Percentiles rank a stretch among this genome's conserved stretches.
These are phyloP conservation scores for Cheirogaleus medius DNA, from an alignment of 2,113 vertebrate genomes.

Conservation along the genomic window DNA sequence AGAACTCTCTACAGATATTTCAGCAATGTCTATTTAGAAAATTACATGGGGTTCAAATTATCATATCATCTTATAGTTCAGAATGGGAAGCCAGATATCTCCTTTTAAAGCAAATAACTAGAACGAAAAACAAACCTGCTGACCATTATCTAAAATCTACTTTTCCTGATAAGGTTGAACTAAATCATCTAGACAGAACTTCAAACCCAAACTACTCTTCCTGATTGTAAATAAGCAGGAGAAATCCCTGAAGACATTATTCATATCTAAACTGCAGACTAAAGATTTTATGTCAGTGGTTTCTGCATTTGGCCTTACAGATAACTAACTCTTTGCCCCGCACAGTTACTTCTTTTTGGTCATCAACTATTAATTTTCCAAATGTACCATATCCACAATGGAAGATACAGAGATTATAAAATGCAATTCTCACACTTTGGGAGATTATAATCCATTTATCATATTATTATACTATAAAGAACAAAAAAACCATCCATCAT, in stretches of 20 bases:
- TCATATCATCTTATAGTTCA: neutral
- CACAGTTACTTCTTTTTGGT: neutral
- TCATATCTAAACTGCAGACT: neutral
- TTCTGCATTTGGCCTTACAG: neutral
- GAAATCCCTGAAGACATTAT: neutral
- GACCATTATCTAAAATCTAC: neutral
- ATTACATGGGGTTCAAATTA: neutral
- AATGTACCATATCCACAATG: neutral
- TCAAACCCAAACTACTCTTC: neutral
- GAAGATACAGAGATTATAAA: neutral
- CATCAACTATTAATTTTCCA: neutral
- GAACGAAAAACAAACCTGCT: neutral
- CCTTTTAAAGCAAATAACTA: constrained; percentile 3
- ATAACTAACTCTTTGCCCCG: neutral
- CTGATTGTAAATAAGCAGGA: neutral
- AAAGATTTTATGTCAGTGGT: neutral
- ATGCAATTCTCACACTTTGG: neutral
- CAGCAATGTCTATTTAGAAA: constrained; percentile 22
- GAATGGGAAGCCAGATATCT: neutral
- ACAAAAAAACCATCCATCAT: neutral
- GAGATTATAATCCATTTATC: neutral
- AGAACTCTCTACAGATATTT: neutral
- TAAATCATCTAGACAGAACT: neutral
- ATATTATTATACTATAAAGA: neutral
- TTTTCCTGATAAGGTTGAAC: neutral